Percentiles rank a stretch among this genome's conserved stretches.
phyloP scores from a whole-genome alignment of 2,113 vertebrate species.

The Cromileptes altivelis region DNA sequence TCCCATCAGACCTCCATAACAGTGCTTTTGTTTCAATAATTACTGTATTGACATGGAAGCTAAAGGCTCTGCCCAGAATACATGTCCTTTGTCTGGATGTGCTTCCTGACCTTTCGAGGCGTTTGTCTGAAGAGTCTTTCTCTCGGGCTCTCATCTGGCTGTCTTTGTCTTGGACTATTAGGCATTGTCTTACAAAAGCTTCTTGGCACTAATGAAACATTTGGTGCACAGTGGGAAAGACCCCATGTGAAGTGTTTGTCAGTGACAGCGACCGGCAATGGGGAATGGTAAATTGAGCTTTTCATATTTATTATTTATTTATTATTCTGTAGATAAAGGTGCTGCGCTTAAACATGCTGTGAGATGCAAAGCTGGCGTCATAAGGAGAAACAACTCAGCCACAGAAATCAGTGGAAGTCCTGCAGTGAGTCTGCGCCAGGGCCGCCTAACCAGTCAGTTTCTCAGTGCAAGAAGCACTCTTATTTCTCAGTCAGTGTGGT shows the following conservation, averaged over 20 bases:
- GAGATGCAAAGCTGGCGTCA: not conserved
- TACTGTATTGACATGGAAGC: constrained; percentile 63
- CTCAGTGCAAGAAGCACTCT: no score
- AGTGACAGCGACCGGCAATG: not conserved
- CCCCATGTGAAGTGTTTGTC: not conserved
- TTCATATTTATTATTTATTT: not conserved
- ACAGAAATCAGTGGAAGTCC: not conserved
- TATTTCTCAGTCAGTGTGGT: no score
- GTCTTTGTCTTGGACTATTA: constrained; percentile 29
- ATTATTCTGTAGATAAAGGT: not conserved
- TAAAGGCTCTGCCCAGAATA: constrained; percentile 32
- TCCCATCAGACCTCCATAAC: constrained; percentile 42
- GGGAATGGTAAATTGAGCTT: not conserved
- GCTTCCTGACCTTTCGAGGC: constrained; percentile 33
- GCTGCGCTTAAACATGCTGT: not conserved
- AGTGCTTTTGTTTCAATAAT: constrained; percentile 59
- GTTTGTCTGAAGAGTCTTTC: constrained; percentile 20
- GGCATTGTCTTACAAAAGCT: constrained; percentile 9
- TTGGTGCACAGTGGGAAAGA: not conserved
- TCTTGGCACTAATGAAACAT: constrained; percentile 1
- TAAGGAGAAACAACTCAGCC: not conserved
- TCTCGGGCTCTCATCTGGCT: not conserved
- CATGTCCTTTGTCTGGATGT: constrained; percentile 41
- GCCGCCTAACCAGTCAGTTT: not conserved
- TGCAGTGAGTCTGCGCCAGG: not conserved